Conservation (phyloP, 2,797 vertebrate species). For the Chelonia mydas region DNA sequence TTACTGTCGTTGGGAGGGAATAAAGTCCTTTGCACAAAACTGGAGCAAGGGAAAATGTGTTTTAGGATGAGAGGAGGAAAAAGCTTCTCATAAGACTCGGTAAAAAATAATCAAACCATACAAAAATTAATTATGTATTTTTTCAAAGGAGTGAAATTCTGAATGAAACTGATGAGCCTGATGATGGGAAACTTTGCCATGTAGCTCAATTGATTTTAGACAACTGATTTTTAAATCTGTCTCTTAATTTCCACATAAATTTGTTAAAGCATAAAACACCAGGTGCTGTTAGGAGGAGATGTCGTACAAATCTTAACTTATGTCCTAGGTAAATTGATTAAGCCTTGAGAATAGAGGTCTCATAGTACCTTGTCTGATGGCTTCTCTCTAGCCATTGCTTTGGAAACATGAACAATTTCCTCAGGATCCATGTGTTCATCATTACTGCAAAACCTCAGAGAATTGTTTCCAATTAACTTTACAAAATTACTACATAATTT, state of each 20-base stretch:
- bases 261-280: not conserved
- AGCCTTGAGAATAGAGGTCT: not conserved
- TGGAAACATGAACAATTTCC: not conserved
- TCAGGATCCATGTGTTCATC: not conserved
- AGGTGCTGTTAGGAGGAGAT: not conserved
- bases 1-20: not conserved
- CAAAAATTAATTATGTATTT: not conserved
- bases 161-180: not conserved
- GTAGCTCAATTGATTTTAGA: not conserved
- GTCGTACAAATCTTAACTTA: not conserved
- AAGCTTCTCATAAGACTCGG: not conserved
- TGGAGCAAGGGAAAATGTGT: not conserved
- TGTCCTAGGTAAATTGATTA: not conserved
- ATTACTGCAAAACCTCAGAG: not conserved
- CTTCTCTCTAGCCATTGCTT: not conserved
- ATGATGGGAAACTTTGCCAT: not conserved
- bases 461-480: not conserved
- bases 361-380: not conserved
- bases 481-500: not conserved
- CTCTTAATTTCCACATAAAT: slow-evolving; percentile 3
- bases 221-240: not conserved
- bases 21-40: not conserved
- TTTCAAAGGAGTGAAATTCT: not conserved
- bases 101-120: slow-evolving; percentile 4
- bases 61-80: not conserved